A percentile compares a stretch with the other conserved stretches of the same genome.
These are phyloP conservation scores for Glaucidium brasilianum DNA, from an alignment of 2,113 vertebrate species.

Conservation along the genomic window DNA sequence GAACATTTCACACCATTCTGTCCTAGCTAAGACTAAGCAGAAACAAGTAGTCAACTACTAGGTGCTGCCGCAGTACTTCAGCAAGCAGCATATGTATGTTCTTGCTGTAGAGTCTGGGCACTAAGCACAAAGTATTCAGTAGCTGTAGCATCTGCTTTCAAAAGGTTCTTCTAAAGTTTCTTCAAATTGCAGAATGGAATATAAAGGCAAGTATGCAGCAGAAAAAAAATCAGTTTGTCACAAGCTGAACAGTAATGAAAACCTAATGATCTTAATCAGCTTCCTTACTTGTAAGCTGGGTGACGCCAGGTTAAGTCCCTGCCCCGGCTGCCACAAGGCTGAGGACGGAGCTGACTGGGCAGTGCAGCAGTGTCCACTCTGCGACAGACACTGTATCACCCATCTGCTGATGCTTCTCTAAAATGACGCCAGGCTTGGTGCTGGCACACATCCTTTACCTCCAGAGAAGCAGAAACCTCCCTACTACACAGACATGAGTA, in stretches of 20 bases:
- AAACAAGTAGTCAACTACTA: neutral
- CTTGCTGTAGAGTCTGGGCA: neutral
- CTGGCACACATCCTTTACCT: neutral
- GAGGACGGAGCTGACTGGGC: neutral
- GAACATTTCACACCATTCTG: neutral
- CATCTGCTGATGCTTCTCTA: fast-evolving
- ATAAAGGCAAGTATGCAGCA: neutral
- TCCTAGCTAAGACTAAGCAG: neutral
- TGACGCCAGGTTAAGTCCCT: neutral
- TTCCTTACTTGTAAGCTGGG: neutral
- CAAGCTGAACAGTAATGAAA: fast-evolving
- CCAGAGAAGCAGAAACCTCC: neutral
- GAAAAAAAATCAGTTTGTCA: neutral
- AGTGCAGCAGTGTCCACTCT: neutral
- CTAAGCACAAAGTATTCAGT: neutral
- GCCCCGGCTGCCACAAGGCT: neutral
- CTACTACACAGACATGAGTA: neutral
- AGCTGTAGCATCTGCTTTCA: neutral
- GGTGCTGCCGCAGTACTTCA: neutral
- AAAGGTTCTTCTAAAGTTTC: neutral
- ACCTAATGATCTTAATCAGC: neutral
- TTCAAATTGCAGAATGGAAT: neutral
- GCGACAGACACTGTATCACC: neutral
- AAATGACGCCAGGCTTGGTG: neutral
- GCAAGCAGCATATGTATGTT: neutral